Evolutionary conservation across 2,113 vertebrate species (phyloP), one percentile per base, ranked within the genome.

Genomic region (Fulmarus glacialis): DNA sequence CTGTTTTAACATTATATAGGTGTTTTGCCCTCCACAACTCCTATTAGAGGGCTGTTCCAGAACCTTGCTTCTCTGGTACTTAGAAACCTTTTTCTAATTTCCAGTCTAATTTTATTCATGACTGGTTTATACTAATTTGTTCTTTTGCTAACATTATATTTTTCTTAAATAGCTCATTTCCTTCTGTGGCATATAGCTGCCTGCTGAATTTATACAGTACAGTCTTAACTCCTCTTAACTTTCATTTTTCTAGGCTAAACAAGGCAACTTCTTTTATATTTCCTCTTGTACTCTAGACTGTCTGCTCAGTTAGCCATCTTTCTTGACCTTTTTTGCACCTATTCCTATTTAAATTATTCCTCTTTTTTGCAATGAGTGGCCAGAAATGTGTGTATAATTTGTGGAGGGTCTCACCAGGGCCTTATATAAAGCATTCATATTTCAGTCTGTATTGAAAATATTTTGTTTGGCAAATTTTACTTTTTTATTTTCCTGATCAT

Each of bases 101-200:
- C 64, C 78, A 45, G 84, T 48, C 68, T 78, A 96, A 96, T 95
- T 97, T 97, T 97, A 97, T 94, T 97, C 95, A 96, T 95, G 93
- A 89, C 80, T 96, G 89, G 22, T 81, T 96, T 92, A 94, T 63
- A 89, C 26, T 91, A 94, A 96, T 94, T 84, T 93, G 47, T 94
- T 94, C 77, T 87, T 95, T 95, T 1, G 4, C 36, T 79, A 96
- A 75, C 56, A 47, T 87, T 95, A 89, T 94, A 77, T 94, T 95
- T 93, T 78, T 47, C 78, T 97, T 91, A 91, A 97, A 82, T 93
- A 97, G 77, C 68, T 94, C 77, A 72, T 96, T 93, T 94, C 64
- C n/a, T 89, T 85, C 64, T 68, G 32, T 81, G 83, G 59, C 72
- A 12, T 63, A 50, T 30, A 94, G 58, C 38, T 24, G 74, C 89